These are phyloP conservation scores for Ostrea edulis DNA, from an alignment of 1,140 invertebrate species.

Conservation along the genomic window DNA sequence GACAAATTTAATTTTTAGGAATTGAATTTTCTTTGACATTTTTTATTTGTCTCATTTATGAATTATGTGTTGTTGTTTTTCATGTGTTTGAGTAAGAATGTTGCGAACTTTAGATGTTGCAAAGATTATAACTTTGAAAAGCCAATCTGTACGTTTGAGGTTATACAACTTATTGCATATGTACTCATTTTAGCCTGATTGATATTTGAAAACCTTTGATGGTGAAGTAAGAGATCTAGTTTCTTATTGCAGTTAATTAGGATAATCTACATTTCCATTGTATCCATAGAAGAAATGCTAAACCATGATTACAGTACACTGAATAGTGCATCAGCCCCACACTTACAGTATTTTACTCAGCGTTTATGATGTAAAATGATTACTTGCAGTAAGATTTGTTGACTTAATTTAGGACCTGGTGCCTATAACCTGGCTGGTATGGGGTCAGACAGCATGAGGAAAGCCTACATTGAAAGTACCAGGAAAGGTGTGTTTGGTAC, in stretches of 20 bases:
- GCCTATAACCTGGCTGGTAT: conserved; percentile 78
- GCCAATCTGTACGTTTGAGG: not conserved
- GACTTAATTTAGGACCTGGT: conserved; percentile 73
- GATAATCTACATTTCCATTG: no score
- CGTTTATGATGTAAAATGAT: no score
- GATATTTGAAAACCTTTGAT: no score
- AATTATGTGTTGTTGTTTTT: not conserved
- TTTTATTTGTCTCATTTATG: not conserved
- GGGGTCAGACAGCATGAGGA: conserved; percentile 77
- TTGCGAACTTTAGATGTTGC: not conserved
- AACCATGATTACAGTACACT: no score
- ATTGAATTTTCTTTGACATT: not conserved
- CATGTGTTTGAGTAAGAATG: not conserved
- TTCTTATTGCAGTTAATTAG: no score
- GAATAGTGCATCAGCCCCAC: no score
- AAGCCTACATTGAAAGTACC: conserved; percentile 76
- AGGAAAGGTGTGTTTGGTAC: conserved; percentile 76
- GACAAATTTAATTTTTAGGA: conserved; percentile 10
- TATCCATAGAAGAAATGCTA: no score
- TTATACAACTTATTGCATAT: not conserved
- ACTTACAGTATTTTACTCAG: no score
- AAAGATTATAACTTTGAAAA: not conserved
- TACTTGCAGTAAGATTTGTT: not conserved
- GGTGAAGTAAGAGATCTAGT: no score
- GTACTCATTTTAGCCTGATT: no score